These are phyloP conservation scores for Turnix velox DNA, from an alignment of 2,113 vertebrate genomes.

Conservation along the genomic window DNA sequence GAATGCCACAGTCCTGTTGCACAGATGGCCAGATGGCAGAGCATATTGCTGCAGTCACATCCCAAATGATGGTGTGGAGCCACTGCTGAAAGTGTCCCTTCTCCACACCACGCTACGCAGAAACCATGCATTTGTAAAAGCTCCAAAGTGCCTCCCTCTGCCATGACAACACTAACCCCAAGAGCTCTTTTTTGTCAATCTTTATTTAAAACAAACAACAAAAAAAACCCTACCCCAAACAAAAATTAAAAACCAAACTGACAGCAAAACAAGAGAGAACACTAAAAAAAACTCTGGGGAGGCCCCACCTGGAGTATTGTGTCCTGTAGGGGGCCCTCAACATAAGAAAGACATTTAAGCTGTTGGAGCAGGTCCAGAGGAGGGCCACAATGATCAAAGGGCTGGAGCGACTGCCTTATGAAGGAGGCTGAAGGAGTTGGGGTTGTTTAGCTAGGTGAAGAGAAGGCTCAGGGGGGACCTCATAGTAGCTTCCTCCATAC, in stretches of 20 bases:
- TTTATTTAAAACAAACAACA: neutral
- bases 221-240: neutral
- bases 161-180: rapidly evolving
- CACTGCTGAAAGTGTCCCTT: neutral
- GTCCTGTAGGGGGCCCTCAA: too few species aligned
- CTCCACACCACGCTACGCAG: neutral
- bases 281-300: too few species aligned
- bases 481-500: too few species aligned
- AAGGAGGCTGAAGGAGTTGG: too few species aligned
- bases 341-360: too few species aligned
- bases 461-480: too few species aligned
- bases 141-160: rapidly evolving
- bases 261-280: neutral
- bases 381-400: too few species aligned
- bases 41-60: conserved; percentile 56
- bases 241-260: neutral
- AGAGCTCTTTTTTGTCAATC: neutral
- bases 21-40: conserved; percentile 39
- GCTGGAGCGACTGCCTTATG: too few species aligned
- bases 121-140: neutral
- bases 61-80: conserved; percentile 32
- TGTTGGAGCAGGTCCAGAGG: too few species aligned
- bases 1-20: neutral
- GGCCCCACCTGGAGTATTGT: too few species aligned
- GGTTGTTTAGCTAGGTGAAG: too few species aligned